Base-by-base conservation (phyloP, 2,113 vertebrate species). In the Peucedramus taeniatus region DNA sequence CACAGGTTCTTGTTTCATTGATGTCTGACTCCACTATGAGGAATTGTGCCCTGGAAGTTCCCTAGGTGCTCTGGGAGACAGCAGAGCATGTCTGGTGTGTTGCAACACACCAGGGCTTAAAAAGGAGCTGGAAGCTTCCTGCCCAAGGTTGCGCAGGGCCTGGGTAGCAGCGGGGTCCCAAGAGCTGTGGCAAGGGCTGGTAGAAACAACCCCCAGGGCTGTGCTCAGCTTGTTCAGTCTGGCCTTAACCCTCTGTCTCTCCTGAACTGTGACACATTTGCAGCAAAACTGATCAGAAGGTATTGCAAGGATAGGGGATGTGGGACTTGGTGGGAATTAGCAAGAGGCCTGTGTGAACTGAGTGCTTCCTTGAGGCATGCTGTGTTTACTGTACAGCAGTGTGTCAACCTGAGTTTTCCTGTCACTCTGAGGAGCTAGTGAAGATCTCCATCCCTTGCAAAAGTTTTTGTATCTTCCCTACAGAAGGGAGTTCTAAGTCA, bases 81-180 rank as follows among this genome's bases (percentile, higher is more conserved):
- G 56, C 27, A 90, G 65, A 65, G 47, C 23, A 23, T 22, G 54
- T 54, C 17, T 70, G 37, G 5, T 79, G 40, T 54, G 8, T n/a
- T 56, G 50, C 1, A 5, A n/a, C n/a, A n/a, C n/a, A n/a, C n/a
- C n/a, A 80, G 30, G 37, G 26, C n/a, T 61, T 87, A 28, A n/a
- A 61, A 79, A 61, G 65, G 26, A 47, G 15, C 40, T 83, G 37
- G 30, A 70, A 30, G 5, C 30, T 71, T 87, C 66, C 37, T 66
- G 23, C 30, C 45, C 37, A 49, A n/a, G 54, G 37, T 35, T 50
- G 15, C 17, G 37, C 17, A 53, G 7, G 35, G 26, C 6, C 35
- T 60, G 26, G 0, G 0, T 35, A 22, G 22, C 7, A 3, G 13
- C 0, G 0, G 59, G 37, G 42, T 83, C n/a, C 42, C 51, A 80